Conservation (phyloP, 2,888 invertebrate genomes). For the Cheilosia variabilis region DNA sequence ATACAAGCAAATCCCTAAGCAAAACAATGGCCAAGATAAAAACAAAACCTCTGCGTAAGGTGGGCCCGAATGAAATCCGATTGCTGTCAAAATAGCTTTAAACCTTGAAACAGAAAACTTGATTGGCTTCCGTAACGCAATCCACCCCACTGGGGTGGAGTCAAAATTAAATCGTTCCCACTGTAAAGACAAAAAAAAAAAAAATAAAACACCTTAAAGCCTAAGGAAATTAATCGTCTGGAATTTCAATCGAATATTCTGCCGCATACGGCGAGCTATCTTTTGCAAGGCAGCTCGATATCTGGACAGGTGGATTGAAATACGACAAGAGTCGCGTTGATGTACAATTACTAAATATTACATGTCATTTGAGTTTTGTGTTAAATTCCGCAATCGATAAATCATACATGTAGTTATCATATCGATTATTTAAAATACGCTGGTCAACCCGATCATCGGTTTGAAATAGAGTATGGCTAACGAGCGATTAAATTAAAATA, state of each 20-base stretch:
- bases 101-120: constrained; percentile 21
- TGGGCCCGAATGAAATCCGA: constrained; percentile 15
- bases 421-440: neutral
- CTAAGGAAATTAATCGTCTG: constrained; percentile 30
- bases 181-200: neutral
- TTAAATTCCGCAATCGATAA: neutral
- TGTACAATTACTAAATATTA: neutral
- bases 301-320: constrained; percentile 19
- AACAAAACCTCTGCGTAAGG: neutral
- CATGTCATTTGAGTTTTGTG: neutral
- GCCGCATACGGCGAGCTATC: neutral
- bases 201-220: constrained; percentile 2
- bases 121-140: constrained; percentile 34
- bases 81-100: constrained; percentile 3
- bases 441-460: neutral
- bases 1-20: constrained; percentile 10
- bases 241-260: constrained; percentile 16
- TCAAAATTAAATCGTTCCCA: constrained; percentile 17
- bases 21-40: neutral
- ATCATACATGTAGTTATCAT: neutral
- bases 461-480: constrained; percentile 2
- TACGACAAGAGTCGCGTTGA: neutral
- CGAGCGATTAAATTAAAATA: neutral
- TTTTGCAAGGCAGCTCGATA: neutral
- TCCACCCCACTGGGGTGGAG: constrained; percentile 36